Percentiles rank a stretch among this genome's conserved stretches.
Conservation (phyloP, 1,140 invertebrate genomes). For the Neotoxoptera formosana region DNA sequence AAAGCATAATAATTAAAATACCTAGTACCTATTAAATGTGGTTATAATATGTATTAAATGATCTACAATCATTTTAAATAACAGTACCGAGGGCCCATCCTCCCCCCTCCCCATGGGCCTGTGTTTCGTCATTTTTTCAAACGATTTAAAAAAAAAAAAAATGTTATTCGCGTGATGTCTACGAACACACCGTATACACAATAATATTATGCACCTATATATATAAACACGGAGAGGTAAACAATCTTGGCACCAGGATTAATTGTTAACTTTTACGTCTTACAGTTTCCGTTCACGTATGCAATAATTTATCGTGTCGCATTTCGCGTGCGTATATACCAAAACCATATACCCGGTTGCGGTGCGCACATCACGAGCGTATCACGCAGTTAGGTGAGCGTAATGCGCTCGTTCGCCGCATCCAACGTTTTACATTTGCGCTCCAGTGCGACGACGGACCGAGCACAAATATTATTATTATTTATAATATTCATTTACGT, state of each 20-base stretch:
- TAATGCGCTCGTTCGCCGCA: background rate
- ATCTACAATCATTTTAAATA: background rate
- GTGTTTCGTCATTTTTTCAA: background rate
- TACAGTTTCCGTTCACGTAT: background rate
- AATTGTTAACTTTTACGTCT: background rate
- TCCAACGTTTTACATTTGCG: background rate
- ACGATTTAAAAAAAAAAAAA: too few species aligned
- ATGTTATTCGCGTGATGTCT: background rate
- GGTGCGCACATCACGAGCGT: background rate
- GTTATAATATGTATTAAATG: too few species aligned
- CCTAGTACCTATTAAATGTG: background rate
- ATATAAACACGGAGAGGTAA: background rate
- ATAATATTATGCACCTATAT: too few species aligned
- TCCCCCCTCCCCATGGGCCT: background rate
- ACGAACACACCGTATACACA: background rate
- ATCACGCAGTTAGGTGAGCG: background rate
- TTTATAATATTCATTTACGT: background rate
- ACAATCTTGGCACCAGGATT: background rate
- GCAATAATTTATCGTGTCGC: background rate
- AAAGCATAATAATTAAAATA: too few species aligned
- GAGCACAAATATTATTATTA: too few species aligned
- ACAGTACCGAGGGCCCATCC: too few species aligned
- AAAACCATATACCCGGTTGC: background rate
- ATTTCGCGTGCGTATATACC: background rate
- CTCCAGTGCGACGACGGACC: background rate